Evolutionary conservation across 1,140 invertebrate genomes (phyloP).

Genomic region (Globodera rostochiensis): DNA sequence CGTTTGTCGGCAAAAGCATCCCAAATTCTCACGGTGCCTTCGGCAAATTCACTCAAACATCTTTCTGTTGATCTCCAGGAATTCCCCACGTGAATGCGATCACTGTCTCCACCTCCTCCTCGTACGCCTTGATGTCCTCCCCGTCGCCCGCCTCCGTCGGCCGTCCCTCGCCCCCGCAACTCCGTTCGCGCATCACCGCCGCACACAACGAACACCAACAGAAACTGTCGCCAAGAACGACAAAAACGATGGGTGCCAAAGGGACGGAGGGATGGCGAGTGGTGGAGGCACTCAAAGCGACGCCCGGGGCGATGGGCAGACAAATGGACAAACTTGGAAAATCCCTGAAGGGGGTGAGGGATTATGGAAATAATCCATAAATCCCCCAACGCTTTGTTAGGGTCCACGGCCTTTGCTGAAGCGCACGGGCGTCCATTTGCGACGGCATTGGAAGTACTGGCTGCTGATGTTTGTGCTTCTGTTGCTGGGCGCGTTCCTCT

Average conservation of each 20-base stretch:
- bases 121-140: not conserved
- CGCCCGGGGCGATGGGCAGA: not conserved
- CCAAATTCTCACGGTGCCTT: not conserved
- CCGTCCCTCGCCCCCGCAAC: conserved; percentile 2
- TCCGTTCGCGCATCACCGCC: conserved; percentile 19
- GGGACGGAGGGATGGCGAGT: not conserved
- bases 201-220: not conserved
- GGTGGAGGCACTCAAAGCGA: not conserved
- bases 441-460: not conserved
- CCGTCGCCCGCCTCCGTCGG: not conserved
- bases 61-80: not conserved
- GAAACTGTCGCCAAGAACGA: not conserved
- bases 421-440: conserved; percentile 9
- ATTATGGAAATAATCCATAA: not conserved
- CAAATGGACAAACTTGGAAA: conserved; percentile 15
- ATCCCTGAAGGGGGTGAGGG: conserved; percentile 1
- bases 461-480: conserved; percentile 4
- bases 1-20: not conserved
- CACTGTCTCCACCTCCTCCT: not conserved
- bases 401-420: not conserved
- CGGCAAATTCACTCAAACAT: too few relatives aligned
- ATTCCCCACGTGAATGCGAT: not conserved
- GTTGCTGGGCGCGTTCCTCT: conserved; percentile 1
- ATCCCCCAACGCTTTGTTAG: not conserved
- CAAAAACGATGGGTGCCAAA: not conserved